Conservation (phyloP, 2,888 invertebrate species). For the Physocephala rufipes region DNA sequence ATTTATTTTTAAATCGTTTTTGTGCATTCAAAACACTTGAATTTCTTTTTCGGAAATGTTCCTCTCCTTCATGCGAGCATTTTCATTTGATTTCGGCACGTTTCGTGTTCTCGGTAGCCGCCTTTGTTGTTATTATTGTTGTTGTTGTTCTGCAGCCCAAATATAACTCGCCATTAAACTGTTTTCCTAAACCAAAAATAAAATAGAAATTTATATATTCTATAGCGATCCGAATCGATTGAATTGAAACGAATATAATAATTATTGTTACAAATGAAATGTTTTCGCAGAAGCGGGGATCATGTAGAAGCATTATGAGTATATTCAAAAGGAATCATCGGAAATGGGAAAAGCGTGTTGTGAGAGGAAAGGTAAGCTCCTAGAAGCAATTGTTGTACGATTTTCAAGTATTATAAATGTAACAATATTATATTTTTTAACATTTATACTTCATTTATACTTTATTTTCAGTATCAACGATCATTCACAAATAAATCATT, state of each 20-base stretch:
- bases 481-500: constrained; percentile 50
- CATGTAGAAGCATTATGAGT: not conserved
- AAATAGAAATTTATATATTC: constrained; percentile 12
- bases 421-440: no score
- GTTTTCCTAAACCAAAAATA: constrained; percentile 13
- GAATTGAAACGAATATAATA: constrained; percentile 21
- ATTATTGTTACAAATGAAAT: constrained; percentile 29
- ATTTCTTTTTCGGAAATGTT: constrained; percentile 19
- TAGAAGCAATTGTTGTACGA: constrained; percentile 38
- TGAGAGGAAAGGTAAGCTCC: constrained; percentile 47
- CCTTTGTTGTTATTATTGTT: constrained; percentile 6
- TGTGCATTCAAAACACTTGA: constrained; percentile 25
- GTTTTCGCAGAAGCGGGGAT: not conserved
- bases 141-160: constrained; percentile 29
- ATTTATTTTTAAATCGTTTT: constrained; percentile 27
- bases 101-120: constrained; percentile 6
- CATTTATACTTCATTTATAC: no score
- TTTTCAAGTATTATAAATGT: no score
- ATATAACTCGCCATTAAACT: constrained; percentile 35
- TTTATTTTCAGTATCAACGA: constrained; percentile 58
- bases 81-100: constrained; percentile 5
- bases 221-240: constrained; percentile 10
- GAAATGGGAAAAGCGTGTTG: not conserved
- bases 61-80: not conserved
- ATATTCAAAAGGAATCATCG: not conserved